Conservation (phyloP, 2,888 invertebrate species). For the Eudasyphora cyanicolor region DNA sequence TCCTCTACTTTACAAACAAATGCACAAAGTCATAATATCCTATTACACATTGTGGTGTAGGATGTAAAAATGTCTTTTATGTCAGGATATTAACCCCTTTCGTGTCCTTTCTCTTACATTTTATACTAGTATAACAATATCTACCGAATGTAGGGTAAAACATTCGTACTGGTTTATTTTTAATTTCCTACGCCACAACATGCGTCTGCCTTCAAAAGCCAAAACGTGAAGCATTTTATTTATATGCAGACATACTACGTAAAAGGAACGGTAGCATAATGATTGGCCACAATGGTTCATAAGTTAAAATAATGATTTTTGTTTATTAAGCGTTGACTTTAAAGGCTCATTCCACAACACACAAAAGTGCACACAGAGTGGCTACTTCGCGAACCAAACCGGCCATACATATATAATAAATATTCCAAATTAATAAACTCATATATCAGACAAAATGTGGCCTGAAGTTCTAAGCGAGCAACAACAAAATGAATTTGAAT, state of each 20-base stretch:
- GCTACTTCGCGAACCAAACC: neutral
- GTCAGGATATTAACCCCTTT: too few relatives aligned
- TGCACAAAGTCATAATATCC: too few relatives aligned
- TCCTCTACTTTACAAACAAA: too few relatives aligned
- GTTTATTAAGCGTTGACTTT: conserved; percentile 65
- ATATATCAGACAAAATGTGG: conserved; percentile 21
- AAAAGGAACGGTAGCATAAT: conserved; percentile 63
- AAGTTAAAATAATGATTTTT: conserved; percentile 64
- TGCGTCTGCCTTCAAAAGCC: neutral
- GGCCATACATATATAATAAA: conserved; percentile 17
- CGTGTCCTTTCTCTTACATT: too few relatives aligned
- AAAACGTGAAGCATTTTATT: neutral
- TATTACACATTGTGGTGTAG: too few relatives aligned
- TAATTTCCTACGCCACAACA: neutral
- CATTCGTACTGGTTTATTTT: neutral
- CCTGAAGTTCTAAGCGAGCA: neutral
- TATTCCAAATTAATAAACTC: conserved; percentile 16
- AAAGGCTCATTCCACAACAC: conserved; percentile 47
- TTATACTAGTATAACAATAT: too few relatives aligned
- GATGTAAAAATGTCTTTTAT: too few relatives aligned
- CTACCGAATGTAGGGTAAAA: neutral
- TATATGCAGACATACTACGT: neutral
- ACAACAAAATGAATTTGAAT: conserved; percentile 23
- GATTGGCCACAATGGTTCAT: conserved; percentile 62
- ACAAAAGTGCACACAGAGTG: neutral